phyloP scores from a whole-genome alignment of 2,888 invertebrate genomes.

The Amblyjoppa fuscipennis region DNA sequence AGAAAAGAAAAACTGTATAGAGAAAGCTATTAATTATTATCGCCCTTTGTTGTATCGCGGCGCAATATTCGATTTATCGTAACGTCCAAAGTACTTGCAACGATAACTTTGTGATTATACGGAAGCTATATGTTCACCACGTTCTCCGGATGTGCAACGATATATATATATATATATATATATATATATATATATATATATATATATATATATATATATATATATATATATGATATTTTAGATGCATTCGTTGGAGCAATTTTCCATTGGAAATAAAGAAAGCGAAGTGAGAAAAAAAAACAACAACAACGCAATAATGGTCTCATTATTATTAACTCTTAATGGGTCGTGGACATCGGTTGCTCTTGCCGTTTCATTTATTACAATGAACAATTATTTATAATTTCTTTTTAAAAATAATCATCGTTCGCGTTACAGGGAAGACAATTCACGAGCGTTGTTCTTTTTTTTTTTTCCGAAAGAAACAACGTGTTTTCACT shows the following conservation, averaged over 20 bases:
- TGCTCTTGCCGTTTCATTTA: conserved; percentile 3
- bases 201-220: no score
- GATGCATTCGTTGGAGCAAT: neutral
- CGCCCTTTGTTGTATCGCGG: no score
- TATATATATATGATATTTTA: neutral
- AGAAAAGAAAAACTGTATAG: neutral
- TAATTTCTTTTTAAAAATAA: conserved; percentile 16
- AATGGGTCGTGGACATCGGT: conserved; percentile 15
- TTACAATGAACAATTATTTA: neutral
- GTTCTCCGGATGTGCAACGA: neutral
- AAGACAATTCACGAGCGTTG: conserved; percentile 11
- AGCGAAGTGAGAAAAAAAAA: neutral
- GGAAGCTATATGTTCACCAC: neutral
- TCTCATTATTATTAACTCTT: conserved; percentile 5
- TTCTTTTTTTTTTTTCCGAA: neutral
- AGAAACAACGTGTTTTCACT: neutral
- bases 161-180: neutral
- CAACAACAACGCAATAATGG: neutral
- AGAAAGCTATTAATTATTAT: no score
- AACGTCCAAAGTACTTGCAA: no score
- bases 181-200: no score
- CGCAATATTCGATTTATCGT: no score
- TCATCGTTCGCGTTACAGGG: conserved; percentile 11
- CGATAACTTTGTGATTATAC: no score
- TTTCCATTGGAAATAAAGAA: conserved; percentile 10